These are phyloP conservation scores for Drosophila pectinifera DNA, from an alignment of 1,140 invertebrate genomes.

Conservation along the genomic window DNA sequence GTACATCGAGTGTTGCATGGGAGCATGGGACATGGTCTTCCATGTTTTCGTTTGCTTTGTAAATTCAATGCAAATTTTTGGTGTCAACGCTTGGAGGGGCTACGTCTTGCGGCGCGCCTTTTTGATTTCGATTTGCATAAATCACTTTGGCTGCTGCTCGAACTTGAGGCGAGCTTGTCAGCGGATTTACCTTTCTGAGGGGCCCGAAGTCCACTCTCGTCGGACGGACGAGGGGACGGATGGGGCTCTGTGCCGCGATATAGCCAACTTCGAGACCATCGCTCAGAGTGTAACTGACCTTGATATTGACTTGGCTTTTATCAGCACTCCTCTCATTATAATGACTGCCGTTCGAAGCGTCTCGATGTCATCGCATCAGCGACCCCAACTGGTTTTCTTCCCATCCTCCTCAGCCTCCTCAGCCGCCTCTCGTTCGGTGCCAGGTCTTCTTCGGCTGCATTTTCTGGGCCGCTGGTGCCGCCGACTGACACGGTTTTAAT, in stretches of 20 bases:
- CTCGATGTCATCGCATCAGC: constrained; percentile 44
- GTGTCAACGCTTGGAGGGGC: constrained; percentile 57
- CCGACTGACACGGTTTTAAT: constrained; percentile 76
- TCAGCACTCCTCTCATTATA: constrained; percentile 39
- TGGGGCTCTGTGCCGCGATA: constrained; percentile 12
- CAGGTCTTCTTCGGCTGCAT: constrained; percentile 43
- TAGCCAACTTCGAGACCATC: constrained; percentile 18
- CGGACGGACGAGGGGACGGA: too few species aligned
- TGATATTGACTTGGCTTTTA: constrained; percentile 75
- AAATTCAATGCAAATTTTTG: constrained; percentile 70
- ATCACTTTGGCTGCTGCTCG: constrained; percentile 65
- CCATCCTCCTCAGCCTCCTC: not conserved
- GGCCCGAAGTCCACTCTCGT: too few species aligned
- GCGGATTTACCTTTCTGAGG: constrained; percentile 15
- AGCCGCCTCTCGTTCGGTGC: not conserved
- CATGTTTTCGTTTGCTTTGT: constrained; percentile 35
- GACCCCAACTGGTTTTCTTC: constrained; percentile 63
- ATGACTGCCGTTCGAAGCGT: constrained; percentile 55
- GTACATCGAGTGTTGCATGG: constrained; percentile 37
- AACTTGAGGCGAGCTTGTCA: constrained; percentile 36
- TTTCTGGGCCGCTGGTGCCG: constrained; percentile 31
- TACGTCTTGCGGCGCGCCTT: constrained; percentile 41
- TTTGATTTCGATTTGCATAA: constrained; percentile 63
- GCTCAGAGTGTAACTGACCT: constrained; percentile 77
- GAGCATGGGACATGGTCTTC: constrained; percentile 11